Percentiles rank a stretch among this genome's conserved stretches.
Conservation (phyloP, 2,888 invertebrate genomes). For the Tetramorium bicarinatum region DNA sequence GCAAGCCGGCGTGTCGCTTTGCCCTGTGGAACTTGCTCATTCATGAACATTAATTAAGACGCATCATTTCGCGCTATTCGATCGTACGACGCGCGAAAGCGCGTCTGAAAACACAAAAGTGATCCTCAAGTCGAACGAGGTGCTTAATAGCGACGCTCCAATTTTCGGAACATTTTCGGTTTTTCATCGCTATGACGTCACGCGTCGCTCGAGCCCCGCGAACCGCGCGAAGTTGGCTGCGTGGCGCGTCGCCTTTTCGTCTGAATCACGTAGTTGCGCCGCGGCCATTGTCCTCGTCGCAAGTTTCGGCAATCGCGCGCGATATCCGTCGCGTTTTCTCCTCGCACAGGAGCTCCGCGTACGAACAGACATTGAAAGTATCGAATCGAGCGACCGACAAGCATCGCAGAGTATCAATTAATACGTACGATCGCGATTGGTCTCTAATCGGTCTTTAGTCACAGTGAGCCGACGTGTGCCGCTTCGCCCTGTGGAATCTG, state of each 20-base stretch:
- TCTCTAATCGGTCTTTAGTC: not conserved
- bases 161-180: not conserved
- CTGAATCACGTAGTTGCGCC: not conserved
- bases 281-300: not conserved
- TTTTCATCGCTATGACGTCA: not conserved
- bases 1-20: not conserved
- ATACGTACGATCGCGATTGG: not conserved
- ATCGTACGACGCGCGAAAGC: not conserved
- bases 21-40: not conserved
- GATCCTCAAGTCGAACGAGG: not conserved
- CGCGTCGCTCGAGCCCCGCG: not conserved
- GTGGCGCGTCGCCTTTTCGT: not conserved
- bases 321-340: not conserved
- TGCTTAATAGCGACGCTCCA: not conserved
- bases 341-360: too few species aligned
- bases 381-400: not conserved
- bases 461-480: not conserved
- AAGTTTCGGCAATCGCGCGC: not conserved
- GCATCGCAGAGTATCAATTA: not conserved
- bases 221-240: not conserved
- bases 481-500: not conserved
- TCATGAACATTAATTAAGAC: not conserved
- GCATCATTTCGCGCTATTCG: not conserved
- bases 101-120: not conserved
- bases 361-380: not conserved